Evolutionary conservation across 2,888 invertebrate genomes (phyloP).

Genomic region (Oxytorus armatus): DNA sequence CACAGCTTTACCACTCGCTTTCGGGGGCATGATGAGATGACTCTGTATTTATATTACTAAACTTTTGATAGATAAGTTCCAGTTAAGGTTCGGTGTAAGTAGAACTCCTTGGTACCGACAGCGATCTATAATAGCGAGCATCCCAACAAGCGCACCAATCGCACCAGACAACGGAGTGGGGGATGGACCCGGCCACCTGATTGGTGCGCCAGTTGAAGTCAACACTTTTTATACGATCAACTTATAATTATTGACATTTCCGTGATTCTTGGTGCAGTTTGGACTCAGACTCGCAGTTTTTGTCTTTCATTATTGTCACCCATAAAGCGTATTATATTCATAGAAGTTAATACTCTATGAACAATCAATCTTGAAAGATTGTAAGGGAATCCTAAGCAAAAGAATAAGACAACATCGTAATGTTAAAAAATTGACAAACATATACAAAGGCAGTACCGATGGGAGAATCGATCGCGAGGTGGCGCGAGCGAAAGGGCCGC

Average conservation of each 20-base stretch:
- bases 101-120: background rate
- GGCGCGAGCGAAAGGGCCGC: slow-evolving; percentile 7
- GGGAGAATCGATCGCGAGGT: slow-evolving; percentile 1
- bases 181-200: background rate
- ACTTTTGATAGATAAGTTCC: background rate
- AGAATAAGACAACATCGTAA: background rate
- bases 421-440: background rate
- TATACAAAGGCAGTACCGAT: background rate
- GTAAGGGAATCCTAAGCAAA: background rate
- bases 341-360: background rate
- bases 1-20: slow-evolving; percentile 20
- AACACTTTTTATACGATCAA: background rate
- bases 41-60: background rate
- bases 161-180: background rate
- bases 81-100: background rate
- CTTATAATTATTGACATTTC: slow-evolving; percentile 5
- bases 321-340: background rate
- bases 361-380: background rate
- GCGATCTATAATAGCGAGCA: background rate
- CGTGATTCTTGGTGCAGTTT: background rate
- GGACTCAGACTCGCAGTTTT: background rate
- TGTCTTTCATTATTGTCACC: background rate
- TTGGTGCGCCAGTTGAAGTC: slow-evolving; percentile 33
- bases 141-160: slow-evolving; percentile 34
- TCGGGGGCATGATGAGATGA: slow-evolving; percentile 9